A percentile compares a stretch with the other conserved stretches of the same genome.
Conservation (phyloP, 1,140 invertebrate genomes). For the Aphidius ervi region DNA sequence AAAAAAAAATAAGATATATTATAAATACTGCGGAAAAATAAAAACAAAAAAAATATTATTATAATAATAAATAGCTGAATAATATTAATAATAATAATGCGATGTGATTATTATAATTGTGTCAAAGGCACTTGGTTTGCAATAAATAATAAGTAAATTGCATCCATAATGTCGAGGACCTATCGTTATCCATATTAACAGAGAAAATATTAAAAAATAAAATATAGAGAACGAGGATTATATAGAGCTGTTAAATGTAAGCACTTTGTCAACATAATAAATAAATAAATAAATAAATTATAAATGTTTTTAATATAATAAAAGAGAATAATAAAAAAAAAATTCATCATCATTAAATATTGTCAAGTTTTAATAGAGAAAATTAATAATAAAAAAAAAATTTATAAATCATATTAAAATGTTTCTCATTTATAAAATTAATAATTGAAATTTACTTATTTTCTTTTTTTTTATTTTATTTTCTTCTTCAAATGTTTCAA, state of each 20-base stretch:
- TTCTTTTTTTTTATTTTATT: slow-evolving; percentile 21
- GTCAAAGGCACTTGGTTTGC: slow-evolving; percentile 42
- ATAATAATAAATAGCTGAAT: slow-evolving; percentile 29
- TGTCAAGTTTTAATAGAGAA: slow-evolving; percentile 10
- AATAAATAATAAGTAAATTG: slow-evolving; percentile 38
- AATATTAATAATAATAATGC: slow-evolving; percentile 32
- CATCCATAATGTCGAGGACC: slow-evolving; percentile 41
- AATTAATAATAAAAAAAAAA: slow-evolving; percentile 6
- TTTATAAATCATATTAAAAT: neutral
- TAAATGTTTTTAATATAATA: slow-evolving; percentile 4
- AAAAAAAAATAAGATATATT: slow-evolving; percentile 38
- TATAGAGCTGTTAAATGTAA: slow-evolving; percentile 18
- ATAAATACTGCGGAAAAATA: slow-evolving; percentile 34
- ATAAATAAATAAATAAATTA: neutral
- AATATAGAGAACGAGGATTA: slow-evolving; percentile 12
- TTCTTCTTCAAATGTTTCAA: slow-evolving; percentile 12
- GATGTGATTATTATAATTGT: slow-evolving; percentile 24
- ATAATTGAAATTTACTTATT: slow-evolving; percentile 15
- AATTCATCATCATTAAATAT: slow-evolving; percentile 7
- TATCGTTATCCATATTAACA: slow-evolving; percentile 45
- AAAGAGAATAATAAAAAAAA: slow-evolving; percentile 3
- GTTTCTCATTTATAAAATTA: slow-evolving; percentile 20
- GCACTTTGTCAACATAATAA: slow-evolving; percentile 16
- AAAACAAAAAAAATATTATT: slow-evolving; percentile 1
- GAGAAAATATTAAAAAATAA: slow-evolving; percentile 19